Evolutionary conservation across 2,797 vertebrate species (phyloP), one percentile per base, ranked within the genome.

Genomic region (Acanthurus leucopareius): DNA sequence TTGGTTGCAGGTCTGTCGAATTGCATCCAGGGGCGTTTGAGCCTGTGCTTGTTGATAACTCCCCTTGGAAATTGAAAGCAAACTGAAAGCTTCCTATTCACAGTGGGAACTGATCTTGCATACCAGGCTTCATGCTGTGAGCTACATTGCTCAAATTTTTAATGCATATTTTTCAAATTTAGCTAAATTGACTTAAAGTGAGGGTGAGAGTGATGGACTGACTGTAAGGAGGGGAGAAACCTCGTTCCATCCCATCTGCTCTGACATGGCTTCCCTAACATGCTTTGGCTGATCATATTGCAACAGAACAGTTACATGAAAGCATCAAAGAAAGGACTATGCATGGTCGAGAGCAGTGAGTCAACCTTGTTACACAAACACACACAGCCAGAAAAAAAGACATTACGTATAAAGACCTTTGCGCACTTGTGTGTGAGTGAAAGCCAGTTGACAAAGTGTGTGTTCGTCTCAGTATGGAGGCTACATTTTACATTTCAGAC

Each of bases 281-380:
- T 48, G 75, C 83, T 86, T 88, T 80, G 64, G 75, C 66, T 86
- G 82, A 86, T 89, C 85, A 84, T 80, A 82, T 71, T 87, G 77
- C 82, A 68, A 80, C 80, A 89, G 82, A 87, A 87, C 57, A 73
- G 69, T 45, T 69, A 35, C 64, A 82, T 65, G 76, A 67, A 80
- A 73, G 78, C 66, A 73, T 56, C 40, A 88, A 70, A 73, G 61
- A 19, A 74, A 72, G 68, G 17, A 52, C 60, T 8, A 7, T 20
- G 58, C 40, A 49, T 48, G 69, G 38, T 44, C 7, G 28, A 67
- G 49, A 71, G 66, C 53, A 52, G 47, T 5, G 13, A 73, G 75
- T 53, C 58, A 81, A 61, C 72, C 72, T 83, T 87, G 77, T 72
- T 67, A 57, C 40, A 45, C 56, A 79, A 61, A 60, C 63, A 61